Evolutionary conservation across 2,888 invertebrate species (phyloP), one percentile per base, ranked within the genome.

Genomic region (Corbicula japonica): DNA sequence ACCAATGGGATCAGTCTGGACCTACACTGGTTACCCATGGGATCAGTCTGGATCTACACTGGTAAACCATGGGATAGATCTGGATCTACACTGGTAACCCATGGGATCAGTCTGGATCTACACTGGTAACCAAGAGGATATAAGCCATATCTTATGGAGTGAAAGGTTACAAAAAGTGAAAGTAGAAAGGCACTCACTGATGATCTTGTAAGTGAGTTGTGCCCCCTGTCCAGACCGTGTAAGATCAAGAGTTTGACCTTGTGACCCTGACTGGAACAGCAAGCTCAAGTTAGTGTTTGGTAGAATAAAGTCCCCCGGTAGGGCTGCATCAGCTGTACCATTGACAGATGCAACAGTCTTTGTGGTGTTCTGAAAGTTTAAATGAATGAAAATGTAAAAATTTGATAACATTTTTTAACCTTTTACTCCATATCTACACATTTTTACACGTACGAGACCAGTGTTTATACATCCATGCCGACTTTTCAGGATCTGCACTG

Each of bases 191-290:
- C 48, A 79, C 70, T 69, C 71, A 83, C 83, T 66, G 15, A 83
- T 21, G 4, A 72, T 44, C 50, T 65, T 80, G 44, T 79, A 79
- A 5, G 65, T 46, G 34, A 80, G 28, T 23, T 52, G 38, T 34
- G 76, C 68, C 3, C 83, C 83, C 21, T 70, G 72, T n/a, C 75
- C 79, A 21, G 68, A 30, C n/a, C 50, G 46, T 32, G 56, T 56
- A 8, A 56, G n/a, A 8, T 41, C 60, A 26, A 28, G 18, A 1
- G 3, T 54, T 6, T 62, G 5, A 1, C 66, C 63, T 28, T 56
- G 50, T 8, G 48, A 38, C 4, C 41, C 44, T 6, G 73, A 68
- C 1, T 30, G 32, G 62, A 80, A 77, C 5, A 56, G 44, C 71
- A 72, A 21, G 5, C 68, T 46, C 15, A 77, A 56, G 28, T 77